A percentile compares a stretch with the other conserved stretches of the same genome.
These are phyloP conservation scores for Neocrepidodera transversa DNA, from an alignment of 2,888 invertebrate species.

Conservation along the genomic window DNA sequence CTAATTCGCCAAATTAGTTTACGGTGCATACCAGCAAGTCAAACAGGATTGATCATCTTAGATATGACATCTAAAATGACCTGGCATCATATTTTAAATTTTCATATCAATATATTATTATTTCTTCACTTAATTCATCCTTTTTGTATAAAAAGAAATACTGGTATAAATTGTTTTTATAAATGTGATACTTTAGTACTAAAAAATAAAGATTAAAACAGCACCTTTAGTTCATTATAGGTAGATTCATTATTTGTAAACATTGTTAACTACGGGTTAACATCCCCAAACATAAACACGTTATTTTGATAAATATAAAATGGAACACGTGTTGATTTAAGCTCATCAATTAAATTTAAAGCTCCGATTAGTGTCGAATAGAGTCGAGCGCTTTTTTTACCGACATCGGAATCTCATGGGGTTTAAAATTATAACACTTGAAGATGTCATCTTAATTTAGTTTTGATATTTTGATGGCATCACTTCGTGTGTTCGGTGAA, in stretches of 20 bases:
- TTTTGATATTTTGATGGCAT: constrained; percentile 43
- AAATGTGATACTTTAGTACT: no score
- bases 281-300: constrained; percentile 9
- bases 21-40: no score
- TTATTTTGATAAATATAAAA: background rate
- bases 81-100: no score
- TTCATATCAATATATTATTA: no score
- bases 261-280: background rate
- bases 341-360: constrained; percentile 17
- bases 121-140: no score
- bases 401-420: constrained; percentile 34
- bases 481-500: constrained; percentile 29
- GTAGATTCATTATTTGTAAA: background rate
- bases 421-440: constrained; percentile 47
- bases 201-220: no score
- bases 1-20: no score
- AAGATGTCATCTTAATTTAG: constrained; percentile 49
- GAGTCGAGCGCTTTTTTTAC: constrained; percentile 36
- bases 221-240: no score
- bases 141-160: no score
- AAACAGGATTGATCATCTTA: no score
- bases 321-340: background rate
- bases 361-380: constrained; percentile 30
- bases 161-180: no score
- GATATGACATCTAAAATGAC: no score